These are phyloP conservation scores for Aromia moschata DNA, from an alignment of 2,888 invertebrate genomes.

Conservation along the genomic window DNA sequence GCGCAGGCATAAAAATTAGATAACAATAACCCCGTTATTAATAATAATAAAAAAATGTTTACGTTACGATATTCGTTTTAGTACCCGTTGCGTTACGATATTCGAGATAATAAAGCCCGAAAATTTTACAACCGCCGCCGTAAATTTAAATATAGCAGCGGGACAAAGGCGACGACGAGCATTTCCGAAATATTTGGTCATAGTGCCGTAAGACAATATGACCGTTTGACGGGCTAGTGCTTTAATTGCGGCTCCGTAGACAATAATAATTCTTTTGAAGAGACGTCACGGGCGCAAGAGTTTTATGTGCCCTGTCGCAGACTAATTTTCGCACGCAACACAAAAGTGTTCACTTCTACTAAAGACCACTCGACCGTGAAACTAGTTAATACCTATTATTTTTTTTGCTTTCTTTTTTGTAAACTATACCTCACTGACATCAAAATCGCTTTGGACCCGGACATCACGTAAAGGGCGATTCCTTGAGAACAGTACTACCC, in stretches of 20 bases:
- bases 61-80: neutral
- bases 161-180: neutral
- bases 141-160: conserved; percentile 1
- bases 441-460: too few species aligned
- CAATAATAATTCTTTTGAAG: conserved; percentile 30
- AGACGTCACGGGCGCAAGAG: conserved; percentile 19
- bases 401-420: too few species aligned
- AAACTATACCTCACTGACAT: too few species aligned
- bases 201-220: conserved; percentile 9
- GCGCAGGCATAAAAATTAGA: too few species aligned
- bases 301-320: conserved; percentile 35
- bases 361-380: conserved; percentile 12
- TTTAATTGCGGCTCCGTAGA: conserved; percentile 18
- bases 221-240: conserved; percentile 28
- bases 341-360: conserved; percentile 9
- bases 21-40: too few species aligned
- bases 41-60: neutral
- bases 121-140: neutral
- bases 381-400: too few species aligned
- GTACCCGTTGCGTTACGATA: neutral
- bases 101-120: neutral
- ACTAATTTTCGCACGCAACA: conserved; percentile 22
- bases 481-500: too few species aligned
- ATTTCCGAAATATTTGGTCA: conserved; percentile 10
- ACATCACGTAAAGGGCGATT: too few species aligned